Evolutionary conservation across 1,140 invertebrate genomes (phyloP).

Genomic region (Drosophila mayri): DNA sequence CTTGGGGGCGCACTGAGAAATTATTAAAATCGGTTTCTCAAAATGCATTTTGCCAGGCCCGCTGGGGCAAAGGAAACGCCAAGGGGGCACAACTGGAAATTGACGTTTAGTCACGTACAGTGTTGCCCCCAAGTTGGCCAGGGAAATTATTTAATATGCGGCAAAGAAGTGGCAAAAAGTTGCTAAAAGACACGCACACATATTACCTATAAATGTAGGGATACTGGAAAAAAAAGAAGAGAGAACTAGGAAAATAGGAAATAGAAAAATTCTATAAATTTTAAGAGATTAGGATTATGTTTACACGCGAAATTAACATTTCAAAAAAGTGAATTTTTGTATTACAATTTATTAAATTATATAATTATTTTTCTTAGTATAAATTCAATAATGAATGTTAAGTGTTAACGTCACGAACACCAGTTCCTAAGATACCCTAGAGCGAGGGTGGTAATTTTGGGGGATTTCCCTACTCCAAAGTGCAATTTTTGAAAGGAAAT

Average conservation of each 20-base stretch:
- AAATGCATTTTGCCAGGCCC: conserved; percentile 62
- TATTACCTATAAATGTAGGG: not conserved
- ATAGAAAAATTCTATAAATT: no score
- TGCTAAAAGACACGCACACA: conserved; percentile 47
- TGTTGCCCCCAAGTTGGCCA: conserved; percentile 40
- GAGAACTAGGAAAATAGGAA: not conserved
- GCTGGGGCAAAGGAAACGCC: not conserved
- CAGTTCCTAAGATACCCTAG: not conserved
- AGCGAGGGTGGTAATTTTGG: conserved; percentile 14
- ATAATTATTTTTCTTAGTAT: not conserved
- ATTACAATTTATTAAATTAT: not conserved
- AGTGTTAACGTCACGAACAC: conserved; percentile 41
- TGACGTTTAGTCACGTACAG: conserved; percentile 79
- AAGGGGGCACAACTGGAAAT: conserved; percentile 55
- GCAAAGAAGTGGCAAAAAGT: conserved; percentile 68
- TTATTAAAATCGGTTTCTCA: conserved; percentile 72
- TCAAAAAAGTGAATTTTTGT: not conserved
- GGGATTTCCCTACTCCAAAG: conserved; percentile 7
- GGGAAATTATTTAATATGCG: conserved; percentile 79
- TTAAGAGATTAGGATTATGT: not conserved
- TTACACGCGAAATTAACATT: not conserved
- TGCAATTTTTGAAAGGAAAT: conserved; percentile 67
- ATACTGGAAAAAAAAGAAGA: conserved; percentile 1
- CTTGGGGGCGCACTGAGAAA: conserved; percentile 47
- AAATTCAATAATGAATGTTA: not conserved